Base-by-base conservation (phyloP, 2,888 invertebrate species). In the Agonum fuliginosum region DNA sequence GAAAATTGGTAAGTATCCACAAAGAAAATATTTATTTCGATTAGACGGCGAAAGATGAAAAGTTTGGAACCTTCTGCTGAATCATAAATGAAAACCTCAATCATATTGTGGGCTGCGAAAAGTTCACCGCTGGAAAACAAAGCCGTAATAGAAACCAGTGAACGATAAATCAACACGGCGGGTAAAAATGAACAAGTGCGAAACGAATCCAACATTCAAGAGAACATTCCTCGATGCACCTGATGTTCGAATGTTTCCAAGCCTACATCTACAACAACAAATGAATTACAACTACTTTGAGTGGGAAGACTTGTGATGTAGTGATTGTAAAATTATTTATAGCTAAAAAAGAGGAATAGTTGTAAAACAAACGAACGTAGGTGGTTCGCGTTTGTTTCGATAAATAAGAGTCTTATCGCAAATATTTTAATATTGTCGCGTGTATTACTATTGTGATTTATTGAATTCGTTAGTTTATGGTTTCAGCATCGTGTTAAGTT, bases 111-210 rank as follows among this genome's bases (percentile, higher is more conserved):
- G 30, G 65, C 3, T n/a, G 34, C 34, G 65, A 65, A 65, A 65
- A 65, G 65, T 65, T 65, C 65, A 30, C 10, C 65, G 17, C 19
- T 65, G 65, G 65, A 65, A 65, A 65, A 65, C 65, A 65, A 65
- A 65, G 37, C 65, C 20, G 8, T 34, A 65, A 65, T 65, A 37
- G 65, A 65, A 65, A 65, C 54, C 54, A 54, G 37, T 17, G 65
- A 17, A 14, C 65, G 17, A 65, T 65, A 65, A 65, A 65, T 65
- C 65, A 65, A 65, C 12, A 37, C n/a, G 65, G 34, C 14, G 14
- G 37, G 17, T 6, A 65, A 37, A 65, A 65, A 34, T 37, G 65
- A 17, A 27, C 65, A 17, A 65, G 30, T 19, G 17, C 12, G 58
- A 3, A 58, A 58, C 27, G 34, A 12, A 62, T 30, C 3, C n/a